Base-by-base conservation (phyloP, 2,113 vertebrate genomes). In the Misgurnus anguillicaudatus region DNA sequence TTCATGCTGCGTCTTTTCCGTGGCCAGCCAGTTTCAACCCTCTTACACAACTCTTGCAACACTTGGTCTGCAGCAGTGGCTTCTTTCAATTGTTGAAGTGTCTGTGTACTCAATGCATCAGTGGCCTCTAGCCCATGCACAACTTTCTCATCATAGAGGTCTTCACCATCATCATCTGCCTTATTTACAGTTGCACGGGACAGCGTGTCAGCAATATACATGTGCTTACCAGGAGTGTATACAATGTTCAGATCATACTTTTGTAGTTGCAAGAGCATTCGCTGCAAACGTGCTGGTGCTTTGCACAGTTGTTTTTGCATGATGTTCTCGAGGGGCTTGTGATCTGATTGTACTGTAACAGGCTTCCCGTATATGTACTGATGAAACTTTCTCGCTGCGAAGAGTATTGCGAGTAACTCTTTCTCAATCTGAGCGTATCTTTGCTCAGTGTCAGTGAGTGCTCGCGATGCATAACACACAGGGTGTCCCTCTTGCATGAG, bases 391-490 rank as follows among this genome's bases (percentile, higher is more conserved):
- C 45, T 62, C 1, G 9, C 67, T 11, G 72, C 17, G n/a, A 61
- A 78, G 19, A 81, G 10, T 60, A 76, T 81, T 21, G 77, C 47
- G 4, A 81, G 69, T 4, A 63, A n/a, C 70, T 83, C 63, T 57
- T 77, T 82, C 48, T 80, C 78, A 19, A 78, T 74, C 21, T 75
- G 69, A 5, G 80, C 45, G 17, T 80, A 70, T 38, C 51, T 78
- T 51, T 79, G 7, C 19, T 85, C 62, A 4, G 75, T 66, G 0
- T 74, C 58, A 3, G 84, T 78, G 10, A 83, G 76, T 67, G 76
- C 45, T 17, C 70, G 10, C 13, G 69, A 85, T 4, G 77, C 55
- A 80, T 67, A 84, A 14, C 36, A 65, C 60, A 77, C 6, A n/a
- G 61, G 65, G 2, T 39, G 55, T 36, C 81, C 55, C 24, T 78